Conservation (phyloP, 1,140 invertebrate genomes). For the Charaxes varanes region DNA sequence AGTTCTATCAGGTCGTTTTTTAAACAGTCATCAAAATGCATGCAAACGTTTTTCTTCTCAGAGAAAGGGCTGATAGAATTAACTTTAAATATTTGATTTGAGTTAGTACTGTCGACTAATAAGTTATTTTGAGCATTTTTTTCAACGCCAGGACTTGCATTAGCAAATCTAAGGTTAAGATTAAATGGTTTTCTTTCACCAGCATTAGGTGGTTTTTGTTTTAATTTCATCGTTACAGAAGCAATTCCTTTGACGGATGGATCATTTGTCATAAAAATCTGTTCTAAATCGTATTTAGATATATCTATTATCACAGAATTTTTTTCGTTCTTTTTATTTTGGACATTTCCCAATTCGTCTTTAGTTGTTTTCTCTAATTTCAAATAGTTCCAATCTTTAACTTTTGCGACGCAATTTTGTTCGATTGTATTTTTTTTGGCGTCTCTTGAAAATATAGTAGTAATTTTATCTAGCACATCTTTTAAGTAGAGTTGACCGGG, state of each 20-base stretch:
- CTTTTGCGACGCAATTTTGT: not conserved
- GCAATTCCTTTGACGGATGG: constrained; percentile 20
- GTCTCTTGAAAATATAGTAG: constrained; percentile 29
- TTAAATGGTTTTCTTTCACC: constrained; percentile 20
- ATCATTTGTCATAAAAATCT: constrained; percentile 35
- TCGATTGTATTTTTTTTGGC: constrained; percentile 4
- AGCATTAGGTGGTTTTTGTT: constrained; percentile 27
- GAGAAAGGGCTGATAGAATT: not conserved
- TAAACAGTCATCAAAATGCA: constrained; percentile 1
- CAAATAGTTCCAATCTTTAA: constrained; percentile 5
- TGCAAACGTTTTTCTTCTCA: not conserved
- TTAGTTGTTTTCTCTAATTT: constrained; percentile 8
- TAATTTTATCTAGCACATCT: constrained; percentile 39
- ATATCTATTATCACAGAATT: constrained; percentile 38
- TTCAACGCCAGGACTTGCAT: constrained; percentile 7
- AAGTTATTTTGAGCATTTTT: not conserved
- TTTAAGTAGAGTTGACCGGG: constrained; percentile 35
- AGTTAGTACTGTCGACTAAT: constrained; percentile 1
- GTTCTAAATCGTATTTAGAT: constrained; percentile 38
- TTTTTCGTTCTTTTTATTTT: constrained; percentile 12
- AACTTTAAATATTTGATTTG: constrained; percentile 7
- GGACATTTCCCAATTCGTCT: constrained; percentile 27
- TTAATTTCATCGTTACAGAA: constrained; percentile 36
- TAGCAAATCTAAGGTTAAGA: constrained; percentile 27
- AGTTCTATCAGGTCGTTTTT: constrained; percentile 23